Conservation (phyloP, 2,888 invertebrate genomes). For the Chrysotoxum bicinctum region DNA sequence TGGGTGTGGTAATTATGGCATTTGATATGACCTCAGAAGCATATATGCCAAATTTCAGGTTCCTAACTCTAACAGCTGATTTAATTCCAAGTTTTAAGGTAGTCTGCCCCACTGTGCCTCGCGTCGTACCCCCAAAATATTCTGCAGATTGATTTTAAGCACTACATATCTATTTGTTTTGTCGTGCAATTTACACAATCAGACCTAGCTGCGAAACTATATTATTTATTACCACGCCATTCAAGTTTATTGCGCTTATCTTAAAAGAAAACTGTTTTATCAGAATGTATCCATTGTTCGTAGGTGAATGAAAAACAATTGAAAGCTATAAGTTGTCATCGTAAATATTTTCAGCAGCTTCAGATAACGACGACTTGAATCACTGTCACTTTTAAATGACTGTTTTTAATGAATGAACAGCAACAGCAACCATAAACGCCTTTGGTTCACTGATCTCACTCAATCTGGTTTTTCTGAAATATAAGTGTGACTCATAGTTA, state of each 20-base stretch:
- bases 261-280: background rate
- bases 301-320: background rate
- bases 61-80: too few species aligned
- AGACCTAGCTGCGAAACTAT: background rate
- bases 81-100: too few species aligned
- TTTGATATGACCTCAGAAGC: too few species aligned
- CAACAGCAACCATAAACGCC: background rate
- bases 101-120: too few species aligned
- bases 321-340: background rate
- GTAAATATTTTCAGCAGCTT: background rate
- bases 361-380: constrained; percentile 5
- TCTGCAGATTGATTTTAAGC: too few species aligned
- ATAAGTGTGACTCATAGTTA: constrained; percentile 38
- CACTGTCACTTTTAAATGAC: constrained; percentile 5
- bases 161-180: too few species aligned
- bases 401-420: background rate
- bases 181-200: background rate
- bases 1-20: too few species aligned
- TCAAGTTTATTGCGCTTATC: background rate
- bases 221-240: background rate
- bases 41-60: too few species aligned
- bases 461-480: constrained; percentile 29
- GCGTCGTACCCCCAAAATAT: too few species aligned
- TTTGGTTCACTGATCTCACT: constrained; percentile 10
- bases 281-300: background rate